Evolutionary conservation across 2,113 vertebrate species (phyloP).

Genomic region (Mixornis gularis): DNA sequence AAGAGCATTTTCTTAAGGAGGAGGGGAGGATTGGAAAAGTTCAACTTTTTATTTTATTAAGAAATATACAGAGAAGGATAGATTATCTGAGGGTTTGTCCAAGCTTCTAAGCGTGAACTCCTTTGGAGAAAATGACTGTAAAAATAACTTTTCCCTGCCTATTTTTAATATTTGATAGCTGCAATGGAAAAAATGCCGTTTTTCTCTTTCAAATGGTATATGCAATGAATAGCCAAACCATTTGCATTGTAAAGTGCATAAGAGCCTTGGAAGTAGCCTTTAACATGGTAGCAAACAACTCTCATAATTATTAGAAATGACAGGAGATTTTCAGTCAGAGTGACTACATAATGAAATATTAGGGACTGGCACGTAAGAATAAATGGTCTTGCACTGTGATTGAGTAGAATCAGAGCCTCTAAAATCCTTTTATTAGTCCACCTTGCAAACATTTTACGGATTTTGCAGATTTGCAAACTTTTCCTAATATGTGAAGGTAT

Average conservation of each 20-base stretch:
- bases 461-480: background rate
- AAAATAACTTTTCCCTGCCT: slow-evolving; percentile 23
- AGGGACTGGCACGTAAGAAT: background rate
- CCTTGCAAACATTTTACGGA: background rate
- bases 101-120: background rate
- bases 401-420: background rate
- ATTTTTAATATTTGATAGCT: slow-evolving; percentile 41
- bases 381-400: background rate
- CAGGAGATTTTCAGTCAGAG: background rate
- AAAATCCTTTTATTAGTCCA: background rate
- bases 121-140: slow-evolving; percentile 7
- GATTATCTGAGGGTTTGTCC: slow-evolving; percentile 4
- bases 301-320: background rate
- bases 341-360: background rate
- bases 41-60: slow-evolving; percentile 26
- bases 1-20: slow-evolving; percentile 49
- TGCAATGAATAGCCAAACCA: background rate
- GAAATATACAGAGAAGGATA: background rate
- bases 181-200: background rate
- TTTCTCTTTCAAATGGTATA: background rate
- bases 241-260: background rate
- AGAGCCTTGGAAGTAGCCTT: background rate
- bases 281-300: background rate
- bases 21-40: background rate
- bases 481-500: background rate